Evolutionary conservation across 1,140 invertebrate genomes (phyloP).

Genomic region (Apis laboriosa): DNA sequence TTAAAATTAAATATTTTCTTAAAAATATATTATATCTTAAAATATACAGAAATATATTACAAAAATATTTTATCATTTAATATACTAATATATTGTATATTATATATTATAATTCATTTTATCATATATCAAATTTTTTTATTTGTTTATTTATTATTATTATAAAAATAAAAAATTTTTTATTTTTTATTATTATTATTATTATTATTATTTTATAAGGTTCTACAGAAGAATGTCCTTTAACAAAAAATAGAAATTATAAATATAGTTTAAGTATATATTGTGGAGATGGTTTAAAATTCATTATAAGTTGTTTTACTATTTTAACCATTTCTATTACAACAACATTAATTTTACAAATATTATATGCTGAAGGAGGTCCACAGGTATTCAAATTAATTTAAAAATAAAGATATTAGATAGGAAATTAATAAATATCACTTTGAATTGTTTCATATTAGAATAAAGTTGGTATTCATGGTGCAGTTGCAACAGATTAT

Average conservation of each 20-base stretch:
- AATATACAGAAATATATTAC: not conserved
- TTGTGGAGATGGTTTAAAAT: constrained; percentile 78
- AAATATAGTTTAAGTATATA: constrained; percentile 69
- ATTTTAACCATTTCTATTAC: constrained; percentile 85
- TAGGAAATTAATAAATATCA: constrained; percentile 15
- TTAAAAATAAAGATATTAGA: not conserved
- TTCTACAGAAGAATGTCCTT: constrained; percentile 75
- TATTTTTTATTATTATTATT: too few relatives aligned
- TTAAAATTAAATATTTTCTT: not conserved
- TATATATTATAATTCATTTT: not conserved
- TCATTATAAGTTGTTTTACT: constrained; percentile 80
- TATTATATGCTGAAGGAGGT: constrained; percentile 84
- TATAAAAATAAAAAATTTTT: too few relatives aligned
- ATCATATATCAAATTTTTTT: not conserved
- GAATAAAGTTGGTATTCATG: constrained; percentile 82
- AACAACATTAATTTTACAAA: constrained; percentile 84
- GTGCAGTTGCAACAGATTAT: constrained; percentile 88
- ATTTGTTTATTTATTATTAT: not conserved
- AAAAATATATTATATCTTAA: not conserved
- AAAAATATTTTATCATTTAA: not conserved
- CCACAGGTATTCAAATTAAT: constrained; percentile 79
- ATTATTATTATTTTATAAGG: constrained; percentile 54
- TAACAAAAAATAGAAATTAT: constrained; percentile 71
- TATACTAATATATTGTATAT: not conserved
- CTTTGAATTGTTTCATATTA: constrained; percentile 40